These are phyloP conservation scores for Sinocyclocheilus anophthalmus DNA, from an alignment of 2,113 vertebrate genomes.

Conservation along the genomic window DNA sequence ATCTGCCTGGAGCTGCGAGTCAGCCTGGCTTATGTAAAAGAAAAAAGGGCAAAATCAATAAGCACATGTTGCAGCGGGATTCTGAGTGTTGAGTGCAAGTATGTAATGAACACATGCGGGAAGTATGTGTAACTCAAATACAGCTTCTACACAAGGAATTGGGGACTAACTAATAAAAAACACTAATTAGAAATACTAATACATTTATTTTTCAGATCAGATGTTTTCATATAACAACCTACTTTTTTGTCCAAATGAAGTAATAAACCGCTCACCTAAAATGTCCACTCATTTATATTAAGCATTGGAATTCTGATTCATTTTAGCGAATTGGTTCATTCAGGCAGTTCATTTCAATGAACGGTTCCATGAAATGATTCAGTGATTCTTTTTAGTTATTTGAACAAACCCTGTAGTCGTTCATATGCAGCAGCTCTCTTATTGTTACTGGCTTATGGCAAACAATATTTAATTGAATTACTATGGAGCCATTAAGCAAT, in stretches of 20 bases:
- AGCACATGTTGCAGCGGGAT: conserved; percentile 29
- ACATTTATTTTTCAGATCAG: neutral
- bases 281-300: neutral
- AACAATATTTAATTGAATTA: neutral
- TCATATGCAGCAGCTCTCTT: neutral
- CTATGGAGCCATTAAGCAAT: neutral
- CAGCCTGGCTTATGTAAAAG: conserved; percentile 61
- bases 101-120: neutral
- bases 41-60: conserved; percentile 46
- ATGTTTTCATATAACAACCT: neutral
- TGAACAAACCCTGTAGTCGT: neutral
- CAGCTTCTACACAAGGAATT: neutral
- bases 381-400: neutral
- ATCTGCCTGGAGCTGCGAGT: conserved; percentile 54
- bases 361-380: neutral
- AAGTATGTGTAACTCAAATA: neutral
- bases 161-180: neutral
- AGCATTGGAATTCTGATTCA: neutral
- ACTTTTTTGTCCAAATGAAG: neutral
- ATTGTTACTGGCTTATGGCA: neutral
- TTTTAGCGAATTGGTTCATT: neutral
- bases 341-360: neutral
- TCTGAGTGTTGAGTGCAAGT: conserved; percentile 3
- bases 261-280: neutral
- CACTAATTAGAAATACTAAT: neutral